A percentile compares a stretch with the other conserved stretches of the same genome.
Evolutionary conservation across 2,888 invertebrate species (phyloP).

Genomic region (Gastrophysa polygoni): DNA sequence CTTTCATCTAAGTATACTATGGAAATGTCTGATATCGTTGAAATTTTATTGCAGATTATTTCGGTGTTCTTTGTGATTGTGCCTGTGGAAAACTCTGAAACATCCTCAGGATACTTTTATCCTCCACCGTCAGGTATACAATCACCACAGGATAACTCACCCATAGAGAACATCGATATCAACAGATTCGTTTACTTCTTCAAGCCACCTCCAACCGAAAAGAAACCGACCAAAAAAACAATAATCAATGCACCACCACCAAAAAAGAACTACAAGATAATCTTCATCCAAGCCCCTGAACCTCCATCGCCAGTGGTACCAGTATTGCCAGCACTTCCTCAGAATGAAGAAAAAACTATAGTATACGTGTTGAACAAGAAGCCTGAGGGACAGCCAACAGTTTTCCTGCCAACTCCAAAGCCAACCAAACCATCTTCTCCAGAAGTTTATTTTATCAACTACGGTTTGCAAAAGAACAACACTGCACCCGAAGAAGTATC

Average conservation of each 20-base stretch:
- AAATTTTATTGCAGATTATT: background rate
- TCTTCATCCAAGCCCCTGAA: conserved; percentile 36
- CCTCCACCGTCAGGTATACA: background rate
- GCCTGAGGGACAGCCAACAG: conserved; percentile 81
- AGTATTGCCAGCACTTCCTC: conserved; percentile 56
- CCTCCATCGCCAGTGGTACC: conserved; percentile 1
- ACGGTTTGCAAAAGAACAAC: conserved; percentile 71
- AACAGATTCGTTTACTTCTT: conserved; percentile 22
- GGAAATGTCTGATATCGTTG: too few relatives aligned
- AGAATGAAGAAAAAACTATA: conserved; percentile 85
- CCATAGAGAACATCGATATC: conserved; percentile 2
- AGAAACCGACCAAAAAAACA: background rate
- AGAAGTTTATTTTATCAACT: conserved; percentile 88
- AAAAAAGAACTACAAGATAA: conserved; percentile 33
- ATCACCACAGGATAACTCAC: background rate
- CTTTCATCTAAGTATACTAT: too few relatives aligned
- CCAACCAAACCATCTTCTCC: conserved; percentile 86
- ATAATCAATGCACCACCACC: background rate
- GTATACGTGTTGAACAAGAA: conserved; percentile 88
- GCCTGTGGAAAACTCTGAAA: background rate
- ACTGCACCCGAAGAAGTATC: background rate
- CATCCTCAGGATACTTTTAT: conserved; percentile 1
- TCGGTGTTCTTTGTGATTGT: background rate
- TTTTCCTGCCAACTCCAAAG: conserved; percentile 75
- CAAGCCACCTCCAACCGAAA: conserved; percentile 10